Evolutionary conservation across 2,113 vertebrate species (phyloP).

Genomic region (Saguinus midas): DNA sequence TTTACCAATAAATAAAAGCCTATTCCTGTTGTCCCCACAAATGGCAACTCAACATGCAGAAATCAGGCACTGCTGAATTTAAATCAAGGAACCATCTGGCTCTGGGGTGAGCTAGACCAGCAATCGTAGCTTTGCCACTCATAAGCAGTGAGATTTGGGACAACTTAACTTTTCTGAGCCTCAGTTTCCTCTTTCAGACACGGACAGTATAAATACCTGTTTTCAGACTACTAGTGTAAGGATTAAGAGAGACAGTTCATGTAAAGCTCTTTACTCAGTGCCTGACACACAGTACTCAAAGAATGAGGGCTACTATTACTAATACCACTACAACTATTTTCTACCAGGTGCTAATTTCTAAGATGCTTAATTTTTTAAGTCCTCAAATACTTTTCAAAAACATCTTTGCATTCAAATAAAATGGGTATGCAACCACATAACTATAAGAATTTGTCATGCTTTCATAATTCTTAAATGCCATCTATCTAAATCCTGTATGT

Average conservation of each 20-base stretch:
- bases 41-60: neutral
- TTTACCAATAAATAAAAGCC: neutral
- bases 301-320: neutral
- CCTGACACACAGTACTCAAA: neutral
- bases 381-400: constrained; percentile 18
- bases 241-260: neutral
- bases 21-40: neutral
- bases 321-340: neutral
- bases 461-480: constrained; percentile 51
- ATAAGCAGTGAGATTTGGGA: neutral
- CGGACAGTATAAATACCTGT: neutral
- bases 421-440: neutral
- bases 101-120: neutral
- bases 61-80: neutral
- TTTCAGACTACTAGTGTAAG: neutral
- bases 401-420: neutral
- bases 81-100: neutral
- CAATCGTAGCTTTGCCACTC: neutral
- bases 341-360: neutral
- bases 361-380: neutral
- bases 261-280: neutral
- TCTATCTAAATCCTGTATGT: neutral
- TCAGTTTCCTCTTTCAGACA: neutral
- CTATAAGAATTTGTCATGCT: constrained; percentile 4
- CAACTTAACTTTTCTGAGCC: neutral